A percentile compares a stretch with the other conserved stretches of the same genome.
These are phyloP conservation scores for Seira ritae DNA, from an alignment of 2,888 invertebrate species.

Conservation along the genomic window DNA sequence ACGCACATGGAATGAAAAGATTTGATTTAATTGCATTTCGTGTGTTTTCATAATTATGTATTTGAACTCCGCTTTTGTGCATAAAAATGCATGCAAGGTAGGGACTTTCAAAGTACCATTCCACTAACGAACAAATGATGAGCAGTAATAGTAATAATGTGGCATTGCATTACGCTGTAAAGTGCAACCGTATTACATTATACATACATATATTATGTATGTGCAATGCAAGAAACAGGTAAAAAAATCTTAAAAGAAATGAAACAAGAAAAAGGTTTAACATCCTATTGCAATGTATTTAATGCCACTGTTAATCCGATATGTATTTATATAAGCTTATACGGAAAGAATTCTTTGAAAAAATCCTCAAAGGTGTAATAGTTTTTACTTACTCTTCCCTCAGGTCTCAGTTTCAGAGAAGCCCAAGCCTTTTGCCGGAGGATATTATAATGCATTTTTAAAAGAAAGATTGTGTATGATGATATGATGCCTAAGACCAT, in stretches of 20 bases:
- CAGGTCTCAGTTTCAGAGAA: constrained; percentile 30
- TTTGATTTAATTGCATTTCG: constrained; percentile 37
- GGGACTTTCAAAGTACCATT: too few relatives aligned
- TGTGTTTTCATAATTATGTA: constrained; percentile 1
- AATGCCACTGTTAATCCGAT: background rate
- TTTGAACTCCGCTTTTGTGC: background rate
- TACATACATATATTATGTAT: too few relatives aligned
- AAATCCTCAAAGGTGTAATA: constrained; percentile 7
- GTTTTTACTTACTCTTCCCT: background rate
- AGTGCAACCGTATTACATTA: too few relatives aligned
- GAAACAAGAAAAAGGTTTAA: constrained; percentile 4
- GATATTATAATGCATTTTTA: constrained; percentile 25
- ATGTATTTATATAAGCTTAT: background rate
- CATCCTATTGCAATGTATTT: background rate
- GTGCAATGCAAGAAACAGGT: background rate
- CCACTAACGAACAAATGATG: background rate
- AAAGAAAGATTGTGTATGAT: background rate
- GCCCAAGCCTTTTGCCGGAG: constrained; percentile 25
- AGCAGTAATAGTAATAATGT: background rate
- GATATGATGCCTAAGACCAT: background rate
- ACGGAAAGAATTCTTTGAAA: background rate
- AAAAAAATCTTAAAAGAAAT: constrained; percentile 1
- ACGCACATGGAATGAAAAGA: background rate
- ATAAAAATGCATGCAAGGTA: constrained; percentile 1
- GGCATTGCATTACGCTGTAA: background rate